Conservation (phyloP, 2,797 vertebrate species). For the Anabacerthia variegaticeps region DNA sequence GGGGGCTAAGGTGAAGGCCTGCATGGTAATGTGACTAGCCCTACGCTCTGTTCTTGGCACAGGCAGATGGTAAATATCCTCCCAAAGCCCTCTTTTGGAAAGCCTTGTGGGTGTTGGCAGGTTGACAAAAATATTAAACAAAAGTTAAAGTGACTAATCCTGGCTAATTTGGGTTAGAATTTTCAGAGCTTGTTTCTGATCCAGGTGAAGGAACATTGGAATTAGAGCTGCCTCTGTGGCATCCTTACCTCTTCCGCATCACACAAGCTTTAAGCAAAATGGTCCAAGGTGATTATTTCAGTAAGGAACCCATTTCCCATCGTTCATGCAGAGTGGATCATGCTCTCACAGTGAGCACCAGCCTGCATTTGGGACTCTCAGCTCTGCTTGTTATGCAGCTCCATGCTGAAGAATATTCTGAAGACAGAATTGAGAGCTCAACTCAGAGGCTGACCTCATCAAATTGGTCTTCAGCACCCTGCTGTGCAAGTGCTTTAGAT, state of each 20-base stretch:
- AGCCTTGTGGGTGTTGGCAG: not conserved
- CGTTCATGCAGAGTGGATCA: fast-evolving
- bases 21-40: not conserved
- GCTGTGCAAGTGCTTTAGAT: not conserved
- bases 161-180: not conserved
- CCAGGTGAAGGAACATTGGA: not conserved
- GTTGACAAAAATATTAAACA: not conserved
- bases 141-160: not conserved
- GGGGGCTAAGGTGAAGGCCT: not conserved
- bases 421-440: not conserved
- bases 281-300: not conserved
- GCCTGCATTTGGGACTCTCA: not conserved
- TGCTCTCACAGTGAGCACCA: fast-evolving
- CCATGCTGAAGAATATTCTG: not conserved
- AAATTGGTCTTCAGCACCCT: not conserved
- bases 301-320: not conserved
- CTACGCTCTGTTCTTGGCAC: not conserved
- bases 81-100: not conserved
- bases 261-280: not conserved
- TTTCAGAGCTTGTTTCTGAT: not conserved
- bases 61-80: not conserved
- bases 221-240: not conserved
- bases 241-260: not conserved
- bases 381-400: fast-evolving
- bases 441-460: fast-evolving